Evolutionary conservation across 1,140 invertebrate species (phyloP), one percentile per base, ranked within the genome.

Genomic region (Drosophila lacteicornis): DNA sequence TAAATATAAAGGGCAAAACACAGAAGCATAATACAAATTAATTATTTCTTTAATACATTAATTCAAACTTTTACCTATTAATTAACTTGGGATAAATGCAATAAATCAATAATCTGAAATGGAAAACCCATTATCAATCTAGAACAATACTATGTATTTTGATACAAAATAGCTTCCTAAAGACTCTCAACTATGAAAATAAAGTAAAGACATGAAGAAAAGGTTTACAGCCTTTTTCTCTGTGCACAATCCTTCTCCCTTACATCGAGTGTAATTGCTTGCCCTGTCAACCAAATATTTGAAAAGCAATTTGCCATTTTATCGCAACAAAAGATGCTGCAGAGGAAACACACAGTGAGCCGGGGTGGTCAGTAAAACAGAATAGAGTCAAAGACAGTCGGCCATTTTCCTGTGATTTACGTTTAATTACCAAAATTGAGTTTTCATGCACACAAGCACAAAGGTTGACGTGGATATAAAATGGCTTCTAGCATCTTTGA

Each of bases 251-350:
- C 40, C 11, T n/a, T 42, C 47, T 36, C 13, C 19, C 11, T 43
- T 73, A 33, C 7, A 36, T 50, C 49, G 57, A 53, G 40, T 58
- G 61, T 73, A 83, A 83, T 84, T 83, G 84, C 82, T 79, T 82
- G 58, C 57, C 82, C 60, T 79, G 82, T 65, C 82, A 82, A 75
- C 75, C 82, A 86, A 85, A 85, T 82, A 85, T 85, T 85, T 85
- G 75, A 75, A 75, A 79, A 68, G 36, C 49, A 66, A 80, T 82
- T 82, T 83, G 55, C 57, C 49, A 66, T 76, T 76, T 75, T 66
- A 66, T 57, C 30, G 51, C 45, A 75, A 63, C 69, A 75, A 76
- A 74, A 73, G 70, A 74, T 45, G 67, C 22, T 71, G 27, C 53
- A 42, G 59, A 30, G 25, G 4, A 50, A 73, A 71, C 45, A 69